Conservation (phyloP, 53 echinoderm and acorn worm genomes). For the Arbacia lixula region DNA sequence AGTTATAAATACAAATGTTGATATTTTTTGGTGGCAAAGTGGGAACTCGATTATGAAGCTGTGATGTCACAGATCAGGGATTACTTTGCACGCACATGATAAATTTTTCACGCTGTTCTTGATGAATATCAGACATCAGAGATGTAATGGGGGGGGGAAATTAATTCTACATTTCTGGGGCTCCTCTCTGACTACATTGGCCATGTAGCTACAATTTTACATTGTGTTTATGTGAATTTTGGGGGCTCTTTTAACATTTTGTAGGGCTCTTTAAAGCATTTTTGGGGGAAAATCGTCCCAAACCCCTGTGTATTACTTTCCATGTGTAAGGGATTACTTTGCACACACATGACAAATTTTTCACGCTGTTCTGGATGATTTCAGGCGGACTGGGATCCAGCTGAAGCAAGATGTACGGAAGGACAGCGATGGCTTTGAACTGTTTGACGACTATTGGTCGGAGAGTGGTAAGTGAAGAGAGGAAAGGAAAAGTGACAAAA, state of each 20-base stretch:
- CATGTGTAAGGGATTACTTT: no score
- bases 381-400: slow-evolving; percentile 82
- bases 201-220: no score
- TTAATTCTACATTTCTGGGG: no score
- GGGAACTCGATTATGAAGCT: not conserved
- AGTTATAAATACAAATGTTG: not conserved
- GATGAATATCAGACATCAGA: no score
- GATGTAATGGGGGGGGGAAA: no score
- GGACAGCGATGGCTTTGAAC: slow-evolving; percentile 97
- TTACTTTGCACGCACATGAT: not conserved
- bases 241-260: no score
- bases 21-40: not conserved
- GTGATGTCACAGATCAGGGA: no score
- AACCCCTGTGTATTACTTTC: no score
- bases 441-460: slow-evolving; percentile 94
- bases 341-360: not conserved
- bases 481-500: not conserved
- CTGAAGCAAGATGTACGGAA: slow-evolving; percentile 79
- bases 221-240: no score
- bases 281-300: no score
- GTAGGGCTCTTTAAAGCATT: no score
- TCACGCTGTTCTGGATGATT: not conserved
- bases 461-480: slow-evolving; percentile 75
- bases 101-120: not conserved
- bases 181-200: no score